Conservation (phyloP, 2,888 invertebrate genomes). For the Apodemia mormo region DNA sequence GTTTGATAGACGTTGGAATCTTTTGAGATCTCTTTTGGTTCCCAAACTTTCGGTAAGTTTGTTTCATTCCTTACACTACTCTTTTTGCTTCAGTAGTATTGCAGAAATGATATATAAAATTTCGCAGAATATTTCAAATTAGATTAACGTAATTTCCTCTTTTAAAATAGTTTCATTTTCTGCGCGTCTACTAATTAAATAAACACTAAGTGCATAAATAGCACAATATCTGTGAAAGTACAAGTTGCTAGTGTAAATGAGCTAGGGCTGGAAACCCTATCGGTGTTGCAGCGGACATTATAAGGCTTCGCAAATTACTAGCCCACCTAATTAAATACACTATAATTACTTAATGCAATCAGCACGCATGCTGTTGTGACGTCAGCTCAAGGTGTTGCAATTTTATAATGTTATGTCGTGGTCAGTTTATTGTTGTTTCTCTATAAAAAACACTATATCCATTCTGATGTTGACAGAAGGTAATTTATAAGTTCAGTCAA, state of each 20-base stretch:
- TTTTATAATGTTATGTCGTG: not conserved
- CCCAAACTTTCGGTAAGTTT: no score
- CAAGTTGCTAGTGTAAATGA: constrained; percentile 75
- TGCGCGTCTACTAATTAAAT: constrained; percentile 32
- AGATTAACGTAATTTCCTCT: no score
- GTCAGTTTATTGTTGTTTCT: no score
- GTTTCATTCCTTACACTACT: no score
- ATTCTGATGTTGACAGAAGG: no score
- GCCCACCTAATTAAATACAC: constrained; percentile 73
- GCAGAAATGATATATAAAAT: no score
- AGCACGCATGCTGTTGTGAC: constrained; percentile 38
- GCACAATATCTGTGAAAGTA: constrained; percentile 46
- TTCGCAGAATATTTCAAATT: no score
- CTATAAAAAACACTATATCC: no score
- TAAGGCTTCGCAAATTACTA: constrained; percentile 76
- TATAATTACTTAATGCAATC: constrained; percentile 77
- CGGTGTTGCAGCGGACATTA: constrained; percentile 48
- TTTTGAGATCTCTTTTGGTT: no score
- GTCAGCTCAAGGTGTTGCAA: constrained; percentile 18
- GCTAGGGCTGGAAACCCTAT: constrained; percentile 69
- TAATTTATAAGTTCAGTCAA: no score
- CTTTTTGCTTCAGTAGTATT: no score
- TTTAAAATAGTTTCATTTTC: not conserved
- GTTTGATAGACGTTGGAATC: no score
- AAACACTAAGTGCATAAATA: constrained; percentile 29